Evolutionary conservation across 2,113 vertebrate species (phyloP).

Genomic region (Vimba vimba): DNA sequence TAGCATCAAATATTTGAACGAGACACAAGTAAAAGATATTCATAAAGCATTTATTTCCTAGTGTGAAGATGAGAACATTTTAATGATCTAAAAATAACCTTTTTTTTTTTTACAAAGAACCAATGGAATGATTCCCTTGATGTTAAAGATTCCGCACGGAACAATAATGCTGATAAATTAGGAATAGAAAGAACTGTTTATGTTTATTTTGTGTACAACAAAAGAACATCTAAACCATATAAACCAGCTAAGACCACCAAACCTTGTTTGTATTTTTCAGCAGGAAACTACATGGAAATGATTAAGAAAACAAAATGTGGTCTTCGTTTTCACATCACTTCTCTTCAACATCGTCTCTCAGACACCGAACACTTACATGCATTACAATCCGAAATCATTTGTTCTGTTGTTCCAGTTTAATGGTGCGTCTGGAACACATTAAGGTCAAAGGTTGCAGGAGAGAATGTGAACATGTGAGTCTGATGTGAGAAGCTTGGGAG

Average conservation of each 20-base stretch:
- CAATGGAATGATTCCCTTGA: neutral
- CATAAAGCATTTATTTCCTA: too few relatives aligned
- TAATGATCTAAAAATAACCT: neutral
- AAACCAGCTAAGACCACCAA: neutral
- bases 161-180: neutral
- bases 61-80: neutral
- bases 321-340: neutral
- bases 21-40: neutral
- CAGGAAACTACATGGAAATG: neutral
- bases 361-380: neutral
- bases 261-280: neutral
- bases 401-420: neutral
- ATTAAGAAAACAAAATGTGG: neutral
- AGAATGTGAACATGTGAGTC: neutral
- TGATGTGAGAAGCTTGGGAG: neutral
- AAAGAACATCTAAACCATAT: neutral
- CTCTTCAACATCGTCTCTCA: neutral
- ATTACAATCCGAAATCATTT: neutral
- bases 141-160: neutral
- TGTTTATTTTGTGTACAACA: too few relatives aligned
- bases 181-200: neutral
- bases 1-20: neutral
- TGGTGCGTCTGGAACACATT: neutral
- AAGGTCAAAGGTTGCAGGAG: neutral
- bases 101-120: neutral